Evolutionary conservation across 2,888 invertebrate genomes (phyloP).

Genomic region (Monopis laevigella): DNA sequence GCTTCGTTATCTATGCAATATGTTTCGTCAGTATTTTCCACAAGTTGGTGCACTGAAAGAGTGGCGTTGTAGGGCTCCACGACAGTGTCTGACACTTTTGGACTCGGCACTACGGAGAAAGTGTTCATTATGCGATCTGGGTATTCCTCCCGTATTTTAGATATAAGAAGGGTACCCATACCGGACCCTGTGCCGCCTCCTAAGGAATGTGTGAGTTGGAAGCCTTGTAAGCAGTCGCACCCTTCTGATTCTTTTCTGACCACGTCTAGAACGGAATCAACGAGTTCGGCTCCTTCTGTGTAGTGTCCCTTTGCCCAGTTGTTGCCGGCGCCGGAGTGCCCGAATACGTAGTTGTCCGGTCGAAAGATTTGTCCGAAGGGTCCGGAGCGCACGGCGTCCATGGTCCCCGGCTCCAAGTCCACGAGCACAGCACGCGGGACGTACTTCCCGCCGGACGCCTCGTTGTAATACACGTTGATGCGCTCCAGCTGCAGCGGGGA

Average conservation of each 20-base stretch:
- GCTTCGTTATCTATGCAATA: slow-evolving; percentile 81
- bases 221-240: slow-evolving; percentile 91
- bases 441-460: slow-evolving; percentile 65
- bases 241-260: slow-evolving; percentile 86
- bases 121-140: slow-evolving; percentile 88
- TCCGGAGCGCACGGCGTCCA: slow-evolving; percentile 89
- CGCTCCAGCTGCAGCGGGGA: slow-evolving; percentile 78
- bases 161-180: slow-evolving; percentile 74
- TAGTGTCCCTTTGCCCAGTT: slow-evolving; percentile 77
- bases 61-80: slow-evolving; percentile 85
- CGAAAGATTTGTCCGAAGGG: slow-evolving; percentile 86
- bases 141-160: slow-evolving; percentile 89
- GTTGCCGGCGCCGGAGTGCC: slow-evolving; percentile 56
- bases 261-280: slow-evolving; percentile 84
- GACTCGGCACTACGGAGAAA: slow-evolving; percentile 82
- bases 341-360: slow-evolving; percentile 90
- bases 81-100: slow-evolving; percentile 77
- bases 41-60: slow-evolving; percentile 82
- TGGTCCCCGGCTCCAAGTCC: slow-evolving; percentile 59
- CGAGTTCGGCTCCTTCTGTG: slow-evolving; percentile 90
- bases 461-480: slow-evolving; percentile 82
- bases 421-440: slow-evolving; percentile 50
- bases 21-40: slow-evolving; percentile 76
- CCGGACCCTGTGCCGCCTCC: slow-evolving; percentile 61
- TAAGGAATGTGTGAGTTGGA: slow-evolving; percentile 81